Conservation (phyloP, 2,888 invertebrate genomes). For the Campoletis raptor region DNA sequence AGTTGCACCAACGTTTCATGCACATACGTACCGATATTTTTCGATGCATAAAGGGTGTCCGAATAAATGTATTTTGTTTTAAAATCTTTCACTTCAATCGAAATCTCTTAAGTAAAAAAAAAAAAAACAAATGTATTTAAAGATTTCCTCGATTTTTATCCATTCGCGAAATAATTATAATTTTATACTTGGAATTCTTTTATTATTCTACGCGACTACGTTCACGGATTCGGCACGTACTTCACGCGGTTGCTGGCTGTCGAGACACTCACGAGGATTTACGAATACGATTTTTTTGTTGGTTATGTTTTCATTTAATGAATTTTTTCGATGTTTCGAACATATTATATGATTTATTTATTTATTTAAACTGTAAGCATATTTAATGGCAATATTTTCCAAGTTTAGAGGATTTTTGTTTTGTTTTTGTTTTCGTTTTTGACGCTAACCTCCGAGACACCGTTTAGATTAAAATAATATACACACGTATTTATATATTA, state of each 20-base stretch:
- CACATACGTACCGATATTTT: neutral
- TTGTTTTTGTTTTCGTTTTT: neutral
- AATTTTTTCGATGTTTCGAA: too few species aligned
- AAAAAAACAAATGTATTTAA: neutral
- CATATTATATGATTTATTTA: too few species aligned
- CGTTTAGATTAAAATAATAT: conserved; percentile 9
- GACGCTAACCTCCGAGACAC: neutral
- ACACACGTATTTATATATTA: conserved; percentile 8
- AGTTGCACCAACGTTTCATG: conserved; percentile 46
- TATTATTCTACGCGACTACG: too few species aligned
- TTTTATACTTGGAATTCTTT: neutral
- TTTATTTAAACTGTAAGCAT: too few species aligned
- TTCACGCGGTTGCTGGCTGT: too few species aligned
- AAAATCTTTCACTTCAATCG: neutral
- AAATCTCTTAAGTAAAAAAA: neutral
- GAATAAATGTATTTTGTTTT: neutral
- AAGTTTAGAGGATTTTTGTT: too few species aligned
- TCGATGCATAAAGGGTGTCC: neutral
- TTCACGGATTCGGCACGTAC: too few species aligned
- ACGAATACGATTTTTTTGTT: too few species aligned
- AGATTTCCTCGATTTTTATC: neutral
- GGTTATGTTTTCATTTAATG: too few species aligned
- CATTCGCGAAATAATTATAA: neutral
- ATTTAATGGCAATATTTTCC: too few species aligned
- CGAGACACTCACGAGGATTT: too few species aligned